Evolutionary conservation across 2,888 invertebrate species (phyloP).

Genomic region (Stenodema calcarata): DNA sequence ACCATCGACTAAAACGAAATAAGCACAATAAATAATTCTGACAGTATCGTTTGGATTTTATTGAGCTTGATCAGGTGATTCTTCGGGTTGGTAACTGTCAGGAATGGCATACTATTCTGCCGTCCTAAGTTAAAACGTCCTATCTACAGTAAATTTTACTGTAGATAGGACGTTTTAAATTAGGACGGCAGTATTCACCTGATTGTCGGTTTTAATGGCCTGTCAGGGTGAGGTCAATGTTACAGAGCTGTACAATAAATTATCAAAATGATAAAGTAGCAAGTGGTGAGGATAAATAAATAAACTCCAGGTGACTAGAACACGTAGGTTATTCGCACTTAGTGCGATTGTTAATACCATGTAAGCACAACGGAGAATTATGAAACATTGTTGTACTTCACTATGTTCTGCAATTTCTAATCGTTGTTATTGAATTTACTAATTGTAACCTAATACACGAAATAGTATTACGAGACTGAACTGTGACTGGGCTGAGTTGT

Average conservation of each 20-base stretch:
- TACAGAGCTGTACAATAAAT: neutral
- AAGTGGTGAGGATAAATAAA: neutral
- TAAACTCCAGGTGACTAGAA: neutral
- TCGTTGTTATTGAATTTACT: too few species aligned
- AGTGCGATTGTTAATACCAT: too few species aligned
- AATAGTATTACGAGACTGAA: too few species aligned
- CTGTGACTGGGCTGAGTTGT: too few species aligned
- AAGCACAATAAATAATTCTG: neutral
- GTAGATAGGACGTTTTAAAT: too few species aligned
- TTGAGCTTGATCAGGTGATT: neutral
- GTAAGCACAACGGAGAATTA: too few species aligned
- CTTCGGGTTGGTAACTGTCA: neutral
- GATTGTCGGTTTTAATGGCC: neutral
- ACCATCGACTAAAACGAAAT: neutral
- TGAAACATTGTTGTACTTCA: too few species aligned
- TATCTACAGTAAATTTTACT: too few species aligned
- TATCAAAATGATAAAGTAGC: neutral
- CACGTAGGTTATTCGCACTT: neutral
- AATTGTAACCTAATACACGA: too few species aligned
- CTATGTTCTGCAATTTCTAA: too few species aligned
- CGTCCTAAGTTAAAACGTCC: too few species aligned
- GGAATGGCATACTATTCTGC: neutral
- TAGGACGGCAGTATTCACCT: too few species aligned
- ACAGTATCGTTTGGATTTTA: neutral
- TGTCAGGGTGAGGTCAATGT: neutral